These are phyloP conservation scores for Cariama cristata DNA, from an alignment of 2,113 vertebrate species.

Conservation along the genomic window DNA sequence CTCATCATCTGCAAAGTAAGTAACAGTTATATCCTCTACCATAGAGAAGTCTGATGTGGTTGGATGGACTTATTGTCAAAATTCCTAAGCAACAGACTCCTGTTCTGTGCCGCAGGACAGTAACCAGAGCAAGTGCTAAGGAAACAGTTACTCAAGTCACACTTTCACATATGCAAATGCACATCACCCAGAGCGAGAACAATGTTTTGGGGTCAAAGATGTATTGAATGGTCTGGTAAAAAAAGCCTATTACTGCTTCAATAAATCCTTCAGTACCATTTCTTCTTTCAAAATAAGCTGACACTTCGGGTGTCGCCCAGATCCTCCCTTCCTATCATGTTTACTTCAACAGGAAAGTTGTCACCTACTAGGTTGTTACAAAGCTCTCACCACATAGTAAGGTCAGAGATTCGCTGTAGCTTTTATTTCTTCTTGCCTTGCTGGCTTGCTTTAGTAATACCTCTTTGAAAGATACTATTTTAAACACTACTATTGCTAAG, in stretches of 20 bases:
- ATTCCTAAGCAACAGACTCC: not conserved
- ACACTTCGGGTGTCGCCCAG: not conserved
- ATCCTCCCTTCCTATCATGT: not conserved
- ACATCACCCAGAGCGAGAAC: not conserved
- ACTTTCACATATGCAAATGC: not conserved
- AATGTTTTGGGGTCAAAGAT: not conserved
- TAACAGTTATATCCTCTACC: not conserved
- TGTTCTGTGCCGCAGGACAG: not conserved
- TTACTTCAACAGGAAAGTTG: not conserved
- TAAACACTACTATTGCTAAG: not conserved
- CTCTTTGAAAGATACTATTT: not conserved
- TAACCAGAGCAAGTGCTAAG: not conserved
- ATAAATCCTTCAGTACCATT: not conserved
- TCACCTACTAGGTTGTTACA: not conserved
- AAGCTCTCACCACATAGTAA: not conserved
- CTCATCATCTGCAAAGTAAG: slow-evolving; percentile 63
- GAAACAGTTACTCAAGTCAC: not conserved
- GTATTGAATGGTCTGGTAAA: fast-evolving
- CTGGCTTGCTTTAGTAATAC: not conserved
- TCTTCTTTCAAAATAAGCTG: not conserved
- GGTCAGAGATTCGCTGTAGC: not conserved
- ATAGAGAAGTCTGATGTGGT: not conserved
- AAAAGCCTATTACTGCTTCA: not conserved
- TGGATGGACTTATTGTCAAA: not conserved
- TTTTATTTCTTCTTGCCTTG: not conserved